Conservation (phyloP, 1,140 invertebrate genomes). For the Teleopsis dalmanni region DNA sequence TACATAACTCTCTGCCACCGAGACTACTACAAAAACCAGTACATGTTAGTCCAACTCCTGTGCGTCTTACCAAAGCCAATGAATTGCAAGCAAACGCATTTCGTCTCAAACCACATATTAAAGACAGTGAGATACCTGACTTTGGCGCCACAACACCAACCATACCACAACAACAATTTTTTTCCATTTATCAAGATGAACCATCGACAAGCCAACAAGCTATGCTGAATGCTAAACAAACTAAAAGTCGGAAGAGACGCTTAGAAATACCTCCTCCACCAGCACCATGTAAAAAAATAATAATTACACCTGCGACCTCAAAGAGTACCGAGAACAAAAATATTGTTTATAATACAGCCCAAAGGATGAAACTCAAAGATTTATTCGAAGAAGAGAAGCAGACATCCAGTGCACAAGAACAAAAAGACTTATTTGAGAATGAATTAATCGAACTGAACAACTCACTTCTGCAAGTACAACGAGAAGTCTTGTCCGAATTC, state of each 20-base stretch:
- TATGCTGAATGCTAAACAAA: not conserved
- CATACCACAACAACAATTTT: slow-evolving; percentile 1
- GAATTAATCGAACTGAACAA: slow-evolving; percentile 21
- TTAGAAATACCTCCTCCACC: not conserved
- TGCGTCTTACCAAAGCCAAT: slow-evolving; percentile 17
- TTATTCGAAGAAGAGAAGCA: too few relatives aligned
- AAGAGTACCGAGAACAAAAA: slow-evolving; percentile 18
- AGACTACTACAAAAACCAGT: slow-evolving; percentile 10
- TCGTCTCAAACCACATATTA: not conserved
- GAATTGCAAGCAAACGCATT: too few relatives aligned
- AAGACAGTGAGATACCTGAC: slow-evolving; percentile 1
- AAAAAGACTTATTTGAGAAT: not conserved
- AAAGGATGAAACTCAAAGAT: too few relatives aligned
- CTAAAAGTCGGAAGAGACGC: not conserved
- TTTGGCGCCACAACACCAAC: not conserved
- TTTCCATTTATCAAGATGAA: not conserved
- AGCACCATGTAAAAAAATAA: slow-evolving; percentile 11
- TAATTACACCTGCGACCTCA: not conserved
- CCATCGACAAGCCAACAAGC: slow-evolving; percentile 5
- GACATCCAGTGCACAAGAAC: not conserved
- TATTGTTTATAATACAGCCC: slow-evolving; percentile 20
- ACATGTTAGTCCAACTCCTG: slow-evolving; percentile 10
- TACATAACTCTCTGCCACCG: not conserved
- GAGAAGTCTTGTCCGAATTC: slow-evolving; percentile 29
- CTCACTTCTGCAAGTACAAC: slow-evolving; percentile 26